Base-by-base conservation (phyloP, 1,140 invertebrate species). In the Meloidogyne exigua region DNA sequence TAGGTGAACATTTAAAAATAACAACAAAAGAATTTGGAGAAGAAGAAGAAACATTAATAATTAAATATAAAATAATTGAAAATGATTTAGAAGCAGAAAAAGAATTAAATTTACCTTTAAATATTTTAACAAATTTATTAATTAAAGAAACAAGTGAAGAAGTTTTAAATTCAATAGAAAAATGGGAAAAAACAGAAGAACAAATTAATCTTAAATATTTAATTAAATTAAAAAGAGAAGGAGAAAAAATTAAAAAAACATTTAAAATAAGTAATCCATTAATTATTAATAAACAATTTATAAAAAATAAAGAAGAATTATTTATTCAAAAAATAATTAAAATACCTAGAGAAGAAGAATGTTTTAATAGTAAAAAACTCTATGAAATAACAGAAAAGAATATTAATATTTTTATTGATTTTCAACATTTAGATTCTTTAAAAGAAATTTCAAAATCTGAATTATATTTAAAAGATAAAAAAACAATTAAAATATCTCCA, bases 91-190 rank as follows among this genome's bases (percentile, higher is more conserved):
- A 73, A 15, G 21, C 25, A 0, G 72, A 32, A 39, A 36, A 39
- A 39, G 72, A 73, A 64, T 23, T 73, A 21, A 26, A 32, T 15
- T n/a, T 18, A 12, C 67, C 76, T n/a, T 18, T 36, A 44, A 69
- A 79, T 65, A 57, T 25, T 42, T 78, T 67, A 11, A 36, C 12
- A 13, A 44, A 69, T 44, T 66, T 72, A 28, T 23, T 49, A 39
- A 62, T 62, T 25, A 79, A 70, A 71, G 77, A 78, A 44, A 64
- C n/a, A 26, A 32, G 68, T 23, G 49, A 65, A 12, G 80, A 72
- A 42, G 21, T 49, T 9, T 73, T 81, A 65, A 81, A 81, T 49
- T 69, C 79, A 13, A 13, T 28, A 39, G 72, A 73, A 32, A 39
- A 32, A n/a, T 73, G 72, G 72, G 44, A 73, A 65, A 62, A 57